These are phyloP conservation scores for Pelochelys cantorii DNA, from an alignment of 2,797 vertebrate genomes.

Conservation along the genomic window DNA sequence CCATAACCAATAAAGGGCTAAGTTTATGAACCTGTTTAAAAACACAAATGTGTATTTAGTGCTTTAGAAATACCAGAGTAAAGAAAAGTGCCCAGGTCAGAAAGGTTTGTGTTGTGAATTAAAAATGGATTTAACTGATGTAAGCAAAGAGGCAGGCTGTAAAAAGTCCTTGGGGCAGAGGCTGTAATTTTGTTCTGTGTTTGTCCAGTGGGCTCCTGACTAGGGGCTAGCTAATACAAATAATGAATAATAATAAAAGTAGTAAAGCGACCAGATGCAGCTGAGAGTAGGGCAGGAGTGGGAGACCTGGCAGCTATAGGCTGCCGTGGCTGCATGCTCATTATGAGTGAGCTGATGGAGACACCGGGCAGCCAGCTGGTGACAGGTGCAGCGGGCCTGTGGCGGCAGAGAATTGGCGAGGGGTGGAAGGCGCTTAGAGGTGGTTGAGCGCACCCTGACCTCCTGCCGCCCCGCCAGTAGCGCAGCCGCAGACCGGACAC, in stretches of 20 bases:
- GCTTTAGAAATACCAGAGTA: not conserved
- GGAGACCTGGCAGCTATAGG: not conserved
- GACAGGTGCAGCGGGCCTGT: not conserved
- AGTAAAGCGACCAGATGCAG: too few species aligned
- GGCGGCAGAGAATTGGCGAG: not conserved
- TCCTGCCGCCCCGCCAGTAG: too few species aligned
- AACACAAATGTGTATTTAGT: too few species aligned
- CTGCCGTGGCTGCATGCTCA: not conserved
- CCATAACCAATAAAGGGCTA: not conserved
- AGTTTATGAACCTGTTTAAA: not conserved
- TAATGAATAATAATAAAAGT: too few species aligned
- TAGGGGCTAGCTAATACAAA: not conserved
- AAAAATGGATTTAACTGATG: not conserved
- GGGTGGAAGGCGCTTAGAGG: not conserved
- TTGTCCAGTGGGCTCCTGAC: not conserved
- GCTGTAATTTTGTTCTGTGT: not conserved
- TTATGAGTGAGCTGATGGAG: not conserved
- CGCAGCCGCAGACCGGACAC: too few species aligned
- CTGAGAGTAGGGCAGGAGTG: too few species aligned
- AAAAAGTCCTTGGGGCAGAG: not conserved
- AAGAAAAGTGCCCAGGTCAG: not conserved
- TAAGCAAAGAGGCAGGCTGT: not conserved
- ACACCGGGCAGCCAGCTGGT: too few species aligned
- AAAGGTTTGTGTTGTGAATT: not conserved
- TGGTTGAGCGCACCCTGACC: not conserved